These are phyloP conservation scores for Drosophila guanche DNA, from an alignment of 1,140 invertebrate species.

Conservation along the genomic window DNA sequence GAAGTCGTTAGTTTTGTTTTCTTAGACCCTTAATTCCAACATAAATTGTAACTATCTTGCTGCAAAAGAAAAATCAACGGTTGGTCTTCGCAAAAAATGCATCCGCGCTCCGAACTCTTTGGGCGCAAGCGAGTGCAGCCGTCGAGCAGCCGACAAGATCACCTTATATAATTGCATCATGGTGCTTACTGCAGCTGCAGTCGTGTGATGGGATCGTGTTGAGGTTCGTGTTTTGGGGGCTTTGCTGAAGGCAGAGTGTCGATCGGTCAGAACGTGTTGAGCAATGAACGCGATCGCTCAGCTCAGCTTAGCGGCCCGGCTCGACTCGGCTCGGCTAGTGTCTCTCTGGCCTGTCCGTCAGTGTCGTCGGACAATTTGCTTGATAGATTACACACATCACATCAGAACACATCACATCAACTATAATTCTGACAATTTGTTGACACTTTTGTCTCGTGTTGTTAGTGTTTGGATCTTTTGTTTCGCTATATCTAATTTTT, in stretches of 20 bases:
- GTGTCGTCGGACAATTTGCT: slow-evolving; percentile 45
- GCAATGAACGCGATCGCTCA: slow-evolving; percentile 12
- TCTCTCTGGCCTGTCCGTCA: slow-evolving; percentile 5
- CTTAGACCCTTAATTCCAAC: too few relatives aligned
- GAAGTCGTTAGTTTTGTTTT: too few relatives aligned
- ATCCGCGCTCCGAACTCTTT: too few relatives aligned
- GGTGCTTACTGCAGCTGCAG: slow-evolving; percentile 21
- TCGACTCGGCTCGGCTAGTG: slow-evolving; percentile 15
- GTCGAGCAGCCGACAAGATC: too few relatives aligned
- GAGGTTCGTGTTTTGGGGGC: neutral
- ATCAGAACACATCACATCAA: slow-evolving; percentile 27
- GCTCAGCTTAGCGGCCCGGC: slow-evolving; percentile 6
- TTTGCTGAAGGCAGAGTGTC: slow-evolving; percentile 5
- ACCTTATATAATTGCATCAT: too few relatives aligned
- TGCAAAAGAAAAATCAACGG: too few relatives aligned
- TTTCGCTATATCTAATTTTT: slow-evolving; percentile 29
- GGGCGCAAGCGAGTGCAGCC: too few relatives aligned
- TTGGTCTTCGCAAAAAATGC: too few relatives aligned
- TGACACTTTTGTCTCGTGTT: slow-evolving; percentile 57
- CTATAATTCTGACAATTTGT: slow-evolving; percentile 70
- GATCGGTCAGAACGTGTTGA: slow-evolving; percentile 59
- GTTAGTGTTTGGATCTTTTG: slow-evolving; percentile 23
- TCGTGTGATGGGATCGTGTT: neutral
- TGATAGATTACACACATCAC: slow-evolving; percentile 55
- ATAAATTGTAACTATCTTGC: too few relatives aligned